Conservation (phyloP, 2,888 invertebrate species). For the Alloscopus bannaensis region DNA sequence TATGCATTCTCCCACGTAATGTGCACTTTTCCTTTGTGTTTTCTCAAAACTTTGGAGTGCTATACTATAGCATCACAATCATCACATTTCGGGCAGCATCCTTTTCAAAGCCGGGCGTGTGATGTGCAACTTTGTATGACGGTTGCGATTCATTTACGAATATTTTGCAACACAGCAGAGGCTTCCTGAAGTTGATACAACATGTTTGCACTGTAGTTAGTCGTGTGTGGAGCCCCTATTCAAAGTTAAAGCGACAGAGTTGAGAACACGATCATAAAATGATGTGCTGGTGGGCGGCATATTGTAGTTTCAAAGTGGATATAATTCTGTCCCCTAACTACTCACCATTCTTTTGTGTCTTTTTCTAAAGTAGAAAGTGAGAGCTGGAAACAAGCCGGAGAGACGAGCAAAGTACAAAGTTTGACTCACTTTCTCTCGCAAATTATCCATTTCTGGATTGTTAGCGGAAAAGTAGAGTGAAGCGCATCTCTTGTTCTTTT, state of each 20-base stretch:
- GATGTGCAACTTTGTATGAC: too few relatives aligned
- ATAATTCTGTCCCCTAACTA: too few relatives aligned
- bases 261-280: slow-evolving; percentile 57
- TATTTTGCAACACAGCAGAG: too few relatives aligned
- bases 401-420: too few relatives aligned
- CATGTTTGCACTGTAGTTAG: slow-evolving; percentile 23
- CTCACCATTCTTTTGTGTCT: too few relatives aligned
- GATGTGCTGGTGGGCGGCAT: slow-evolving; percentile 51
- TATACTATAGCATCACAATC: background rate
- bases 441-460: too few relatives aligned
- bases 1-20: background rate
- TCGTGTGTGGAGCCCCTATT: slow-evolving; percentile 1
- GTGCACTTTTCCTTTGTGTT: slow-evolving; percentile 1
- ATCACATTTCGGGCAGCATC: background rate
- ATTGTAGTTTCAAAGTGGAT: slow-evolving; percentile 33
- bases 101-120: slow-evolving; percentile 1
- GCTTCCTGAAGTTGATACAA: background rate
- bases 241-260: slow-evolving; percentile 24
- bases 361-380: too few relatives aligned
- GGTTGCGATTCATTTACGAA: too few relatives aligned
- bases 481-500: background rate
- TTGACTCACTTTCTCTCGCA: too few relatives aligned
- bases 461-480: too few relatives aligned
- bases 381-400: too few relatives aligned
- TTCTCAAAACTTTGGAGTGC: background rate